Base-by-base conservation (phyloP, 2,797 vertebrate species). In the Pipistrellus pipistrellus region DNA sequence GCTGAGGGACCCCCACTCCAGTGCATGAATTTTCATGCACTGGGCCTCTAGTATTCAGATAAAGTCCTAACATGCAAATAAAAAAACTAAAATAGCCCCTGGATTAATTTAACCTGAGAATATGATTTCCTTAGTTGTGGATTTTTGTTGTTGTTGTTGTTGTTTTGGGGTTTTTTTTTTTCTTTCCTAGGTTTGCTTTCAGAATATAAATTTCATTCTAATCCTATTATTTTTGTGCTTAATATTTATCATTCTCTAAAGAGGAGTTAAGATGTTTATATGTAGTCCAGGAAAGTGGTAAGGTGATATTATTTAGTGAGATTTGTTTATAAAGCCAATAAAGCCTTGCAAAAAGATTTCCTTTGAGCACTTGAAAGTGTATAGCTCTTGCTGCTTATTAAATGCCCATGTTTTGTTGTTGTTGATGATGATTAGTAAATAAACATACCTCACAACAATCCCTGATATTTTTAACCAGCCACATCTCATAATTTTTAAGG, bases 381-480 rank as follows among this genome's bases (percentile, higher is more conserved):
- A 97, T 95, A 88, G 83, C 30, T 90, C 84, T 97, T 97, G n/a
- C 73, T 96, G 69, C 91, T 98, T 98, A 97, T 97, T 98, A 97
- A 97, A 97, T 12, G 72, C 94, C 57, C 71, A 88, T 90, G 73
- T 88, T 85, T 95, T 64, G 6, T 64, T n/a, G 59, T 95, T 64
- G 6, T 14, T 62, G 59, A 97, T 97, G 87, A 95, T 97, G 88
- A 91, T 93, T 94, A 95, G 1, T 91, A 97, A 93, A 95, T 97
- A 96, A 95, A 96, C 94, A 87, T 12, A 1, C 76, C 89, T 97
- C 90, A 98, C 92, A 89, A 82, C 76, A 95, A 91, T 95, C 89
- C 96, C 69, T 83, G 57, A 90, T 77, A 97, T 90, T 95, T 96
- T 73, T 94, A 81, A 92, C 44, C 64, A 84, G 81, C 18, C 27